These are phyloP conservation scores for Protodeltote pygarga DNA, from an alignment of 2,888 invertebrate genomes.

Conservation along the genomic window DNA sequence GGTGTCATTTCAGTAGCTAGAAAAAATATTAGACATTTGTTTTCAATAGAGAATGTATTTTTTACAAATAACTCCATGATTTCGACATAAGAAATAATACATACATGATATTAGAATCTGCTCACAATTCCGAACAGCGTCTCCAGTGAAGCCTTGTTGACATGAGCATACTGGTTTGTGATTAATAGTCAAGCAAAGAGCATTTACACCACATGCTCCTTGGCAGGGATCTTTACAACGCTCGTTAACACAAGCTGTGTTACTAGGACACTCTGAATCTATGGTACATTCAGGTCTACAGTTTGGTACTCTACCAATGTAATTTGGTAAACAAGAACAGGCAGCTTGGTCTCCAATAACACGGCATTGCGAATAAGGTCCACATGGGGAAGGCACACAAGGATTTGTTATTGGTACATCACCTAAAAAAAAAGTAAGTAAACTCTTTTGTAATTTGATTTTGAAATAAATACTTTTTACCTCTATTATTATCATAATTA, in stretches of 20 bases:
- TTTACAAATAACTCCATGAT: background rate
- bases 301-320: slow-evolving; percentile 94
- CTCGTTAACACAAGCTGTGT: slow-evolving; percentile 93
- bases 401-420: slow-evolving; percentile 84
- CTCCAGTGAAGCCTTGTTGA: slow-evolving; percentile 93
- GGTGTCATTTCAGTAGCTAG: slow-evolving; percentile 88
- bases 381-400: slow-evolving; percentile 93
- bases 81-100: slow-evolving; percentile 41
- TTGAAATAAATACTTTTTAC: too few species aligned
- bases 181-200: slow-evolving; percentile 94
- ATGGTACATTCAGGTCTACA: slow-evolving; percentile 94
- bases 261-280: slow-evolving; percentile 93
- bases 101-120: slow-evolving; percentile 83
- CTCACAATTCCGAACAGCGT: slow-evolving; percentile 90
- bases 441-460: too few species aligned
- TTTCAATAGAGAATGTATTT: background rate
- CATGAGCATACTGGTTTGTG: slow-evolving; percentile 94
- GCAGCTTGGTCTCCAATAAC: slow-evolving; percentile 94
- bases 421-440: too few species aligned
- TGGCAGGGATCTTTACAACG: slow-evolving; percentile 94
- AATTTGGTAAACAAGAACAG: slow-evolving; percentile 93
- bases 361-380: slow-evolving; percentile 93
- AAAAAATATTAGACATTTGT: slow-evolving; percentile 32
- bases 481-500: too few species aligned
- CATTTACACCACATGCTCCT: slow-evolving; percentile 92